phyloP scores from a whole-genome alignment of 2,888 invertebrate genomes.

The Cheilosia variabilis region DNA sequence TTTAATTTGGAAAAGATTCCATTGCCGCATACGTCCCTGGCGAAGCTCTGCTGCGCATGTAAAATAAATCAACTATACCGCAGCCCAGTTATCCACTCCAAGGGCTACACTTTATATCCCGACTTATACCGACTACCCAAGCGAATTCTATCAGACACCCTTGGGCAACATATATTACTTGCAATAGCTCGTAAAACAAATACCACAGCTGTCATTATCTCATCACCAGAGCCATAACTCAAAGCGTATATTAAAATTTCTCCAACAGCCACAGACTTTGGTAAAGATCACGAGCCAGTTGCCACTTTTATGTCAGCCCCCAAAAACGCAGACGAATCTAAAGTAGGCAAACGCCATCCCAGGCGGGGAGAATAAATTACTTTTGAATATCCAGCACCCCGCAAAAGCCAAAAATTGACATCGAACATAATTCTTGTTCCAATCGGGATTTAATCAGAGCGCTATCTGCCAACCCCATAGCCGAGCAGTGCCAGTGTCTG shows the following conservation, averaged over 20 bases:
- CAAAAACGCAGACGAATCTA: neutral
- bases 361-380: slow-evolving; percentile 45
- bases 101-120: neutral
- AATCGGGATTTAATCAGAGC: slow-evolving; percentile 44
- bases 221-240: slow-evolving; percentile 65
- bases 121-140: slow-evolving; percentile 14
- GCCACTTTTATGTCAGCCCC: slow-evolving; percentile 16
- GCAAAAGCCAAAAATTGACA: slow-evolving; percentile 57
- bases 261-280: slow-evolving; percentile 29
- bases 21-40: too few relatives aligned
- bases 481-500: slow-evolving; percentile 8
- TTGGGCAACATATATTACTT: slow-evolving; percentile 12
- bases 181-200: slow-evolving; percentile 60
- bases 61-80: too few relatives aligned
- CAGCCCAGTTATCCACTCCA: neutral
- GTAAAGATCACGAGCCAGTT: neutral
- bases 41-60: too few relatives aligned
- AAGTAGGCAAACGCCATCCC: neutral
- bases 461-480: neutral
- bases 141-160: neutral
- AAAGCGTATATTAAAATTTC: slow-evolving; percentile 62
- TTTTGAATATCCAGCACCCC: slow-evolving; percentile 30
- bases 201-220: slow-evolving; percentile 68
- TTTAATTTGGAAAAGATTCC: too few relatives aligned
- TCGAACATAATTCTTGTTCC: slow-evolving; percentile 54